These are phyloP conservation scores for Protonemura montana DNA, from an alignment of 2,888 invertebrate species.

Conservation along the genomic window DNA sequence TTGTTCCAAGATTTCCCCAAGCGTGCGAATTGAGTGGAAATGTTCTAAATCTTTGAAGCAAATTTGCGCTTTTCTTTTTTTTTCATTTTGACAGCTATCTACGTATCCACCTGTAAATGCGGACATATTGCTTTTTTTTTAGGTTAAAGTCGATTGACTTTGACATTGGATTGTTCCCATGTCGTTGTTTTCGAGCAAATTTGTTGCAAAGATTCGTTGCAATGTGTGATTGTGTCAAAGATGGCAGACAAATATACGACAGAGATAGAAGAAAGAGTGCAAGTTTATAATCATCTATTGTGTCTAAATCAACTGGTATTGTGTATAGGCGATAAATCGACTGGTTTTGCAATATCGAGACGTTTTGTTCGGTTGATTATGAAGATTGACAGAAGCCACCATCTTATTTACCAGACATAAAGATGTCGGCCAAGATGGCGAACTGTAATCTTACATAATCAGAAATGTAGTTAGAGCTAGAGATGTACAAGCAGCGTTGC, in stretches of 20 bases:
- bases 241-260: background rate
- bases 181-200: background rate
- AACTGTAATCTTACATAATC: background rate
- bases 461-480: too few species aligned
- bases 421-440: background rate
- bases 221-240: background rate
- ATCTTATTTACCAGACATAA: background rate
- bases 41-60: background rate
- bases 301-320: background rate
- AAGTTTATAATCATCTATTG: background rate
- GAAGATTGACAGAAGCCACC: background rate
- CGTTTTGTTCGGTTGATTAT: background rate
- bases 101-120: background rate
- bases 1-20: background rate
- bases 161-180: too few species aligned
- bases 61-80: background rate
- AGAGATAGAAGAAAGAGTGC: slow-evolving; percentile 32
- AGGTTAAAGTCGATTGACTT: too few species aligned
- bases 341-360: too few species aligned
- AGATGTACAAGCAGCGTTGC: too few species aligned
- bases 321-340: background rate
- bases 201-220: background rate
- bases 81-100: background rate
- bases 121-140: background rate
- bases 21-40: background rate